A percentile compares a stretch with the other conserved stretches of the same genome.
Conservation (phyloP, 1,140 invertebrate genomes). For the Diachasma alloeum region DNA sequence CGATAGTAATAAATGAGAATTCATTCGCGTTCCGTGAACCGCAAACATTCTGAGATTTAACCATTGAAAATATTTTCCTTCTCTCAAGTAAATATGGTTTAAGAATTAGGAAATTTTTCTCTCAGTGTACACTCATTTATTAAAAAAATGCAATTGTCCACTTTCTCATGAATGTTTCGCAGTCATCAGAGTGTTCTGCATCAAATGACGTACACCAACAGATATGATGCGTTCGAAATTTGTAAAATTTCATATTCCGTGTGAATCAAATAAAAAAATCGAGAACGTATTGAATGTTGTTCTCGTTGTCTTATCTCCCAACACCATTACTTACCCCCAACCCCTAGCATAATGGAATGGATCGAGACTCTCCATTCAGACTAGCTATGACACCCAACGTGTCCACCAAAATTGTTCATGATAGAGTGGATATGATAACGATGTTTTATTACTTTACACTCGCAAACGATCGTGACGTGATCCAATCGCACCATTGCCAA, state of each 20-base stretch:
- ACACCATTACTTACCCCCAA: background rate
- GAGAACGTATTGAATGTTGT: background rate
- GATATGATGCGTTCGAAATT: too few species aligned
- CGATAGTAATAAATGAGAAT: too few species aligned
- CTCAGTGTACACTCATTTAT: too few species aligned
- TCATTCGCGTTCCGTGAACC: too few species aligned
- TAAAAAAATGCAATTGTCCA: too few species aligned
- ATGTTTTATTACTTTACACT: slow-evolving; percentile 32
- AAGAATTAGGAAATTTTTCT: too few species aligned
- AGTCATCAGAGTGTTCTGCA: too few species aligned
- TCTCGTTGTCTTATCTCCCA: background rate
- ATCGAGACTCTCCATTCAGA: background rate
- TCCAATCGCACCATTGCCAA: slow-evolving; percentile 16
- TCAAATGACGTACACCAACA: background rate
- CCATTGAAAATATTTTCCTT: background rate
- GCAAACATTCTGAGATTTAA: too few species aligned
- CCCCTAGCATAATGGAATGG: background rate
- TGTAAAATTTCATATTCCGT: background rate
- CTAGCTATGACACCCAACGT: background rate
- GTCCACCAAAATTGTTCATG: slow-evolving; percentile 7
- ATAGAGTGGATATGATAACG: slow-evolving; percentile 19
- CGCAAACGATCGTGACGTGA: slow-evolving; percentile 20
- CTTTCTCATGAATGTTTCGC: too few species aligned
- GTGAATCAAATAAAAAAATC: background rate
- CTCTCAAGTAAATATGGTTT: too few species aligned